These are phyloP conservation scores for Phenganax stokvisi DNA, from an alignment of 92 coral and sea anemone genomes.

Conservation along the genomic window DNA sequence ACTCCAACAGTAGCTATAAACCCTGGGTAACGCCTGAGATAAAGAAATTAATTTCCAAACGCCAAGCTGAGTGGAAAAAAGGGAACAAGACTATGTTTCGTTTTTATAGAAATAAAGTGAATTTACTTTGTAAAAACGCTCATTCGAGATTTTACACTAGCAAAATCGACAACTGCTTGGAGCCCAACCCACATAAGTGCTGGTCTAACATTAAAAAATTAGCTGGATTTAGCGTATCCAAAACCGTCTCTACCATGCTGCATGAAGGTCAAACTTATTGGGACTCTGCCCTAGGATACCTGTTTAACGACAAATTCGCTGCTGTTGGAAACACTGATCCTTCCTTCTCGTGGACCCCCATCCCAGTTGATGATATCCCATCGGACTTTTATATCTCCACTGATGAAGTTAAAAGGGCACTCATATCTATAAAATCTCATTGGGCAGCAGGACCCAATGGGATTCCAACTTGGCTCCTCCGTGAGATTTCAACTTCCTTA, in stretches of 20 bases:
- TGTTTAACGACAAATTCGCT: background rate
- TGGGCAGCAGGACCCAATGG: conserved; percentile 5
- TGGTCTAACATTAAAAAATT: too few species aligned
- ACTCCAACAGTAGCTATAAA: conserved; percentile 23
- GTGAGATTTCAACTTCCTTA: conserved; percentile 19
- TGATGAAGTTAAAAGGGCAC: background rate
- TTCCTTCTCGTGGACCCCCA: too few species aligned
- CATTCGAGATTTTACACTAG: background rate
- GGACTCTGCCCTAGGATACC: too few species aligned
- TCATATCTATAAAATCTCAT: background rate
- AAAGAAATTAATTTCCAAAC: background rate
- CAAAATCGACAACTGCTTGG: background rate
- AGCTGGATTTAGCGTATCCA: too few species aligned
- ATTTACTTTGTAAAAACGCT: conserved; percentile 5
- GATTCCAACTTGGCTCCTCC: conserved; percentile 22
- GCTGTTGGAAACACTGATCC: background rate
- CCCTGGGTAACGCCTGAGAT: conserved; percentile 36
- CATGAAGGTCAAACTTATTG: too few species aligned
- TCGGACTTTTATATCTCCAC: background rate
- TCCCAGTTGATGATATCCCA: too few species aligned
- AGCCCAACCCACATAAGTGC: background rate
- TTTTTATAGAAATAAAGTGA: conserved; percentile 9
- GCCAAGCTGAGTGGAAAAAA: background rate
- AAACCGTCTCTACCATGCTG: too few species aligned
- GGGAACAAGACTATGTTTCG: background rate